phyloP scores from a whole-genome alignment of 2,888 invertebrate species.

The Drosophila borealis region DNA sequence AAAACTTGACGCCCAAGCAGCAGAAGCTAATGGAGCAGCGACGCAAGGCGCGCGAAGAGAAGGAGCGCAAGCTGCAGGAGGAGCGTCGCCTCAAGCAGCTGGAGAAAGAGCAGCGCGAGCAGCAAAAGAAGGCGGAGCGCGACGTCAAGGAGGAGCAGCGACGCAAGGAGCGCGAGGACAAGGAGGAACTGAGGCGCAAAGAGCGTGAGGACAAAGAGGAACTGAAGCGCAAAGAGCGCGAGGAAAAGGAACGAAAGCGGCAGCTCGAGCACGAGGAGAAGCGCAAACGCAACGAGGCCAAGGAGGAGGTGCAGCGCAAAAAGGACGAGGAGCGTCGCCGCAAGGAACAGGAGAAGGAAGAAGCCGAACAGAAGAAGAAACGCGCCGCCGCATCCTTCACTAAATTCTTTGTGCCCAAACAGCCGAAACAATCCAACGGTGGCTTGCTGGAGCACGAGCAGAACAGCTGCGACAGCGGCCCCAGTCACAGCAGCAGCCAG shows the following conservation, averaged over 20 bases:
- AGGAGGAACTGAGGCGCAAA: conserved; percentile 84
- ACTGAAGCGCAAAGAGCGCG: conserved; percentile 80
- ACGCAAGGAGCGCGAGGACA: conserved; percentile 85
- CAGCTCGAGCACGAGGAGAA: conserved; percentile 83
- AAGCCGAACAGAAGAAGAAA: conserved; percentile 90
- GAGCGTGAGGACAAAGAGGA: conserved; percentile 83
- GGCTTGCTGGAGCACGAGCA: conserved; percentile 74
- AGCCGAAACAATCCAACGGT: conserved; percentile 74
- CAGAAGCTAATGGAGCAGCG: conserved; percentile 72
- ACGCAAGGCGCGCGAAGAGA: conserved; percentile 81
- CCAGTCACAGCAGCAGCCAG: conserved; percentile 42
- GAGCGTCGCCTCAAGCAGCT: conserved; percentile 83
- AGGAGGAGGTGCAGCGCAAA: conserved; percentile 81
- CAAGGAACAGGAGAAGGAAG: conserved; percentile 89
- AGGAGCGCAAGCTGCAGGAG: conserved; percentile 85
- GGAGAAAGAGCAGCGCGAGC: conserved; percentile 81
- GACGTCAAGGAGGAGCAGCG: conserved; percentile 85
- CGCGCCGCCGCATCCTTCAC: conserved; percentile 92
- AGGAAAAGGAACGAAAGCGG: conserved; percentile 82
- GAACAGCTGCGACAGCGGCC: conserved; percentile 53
- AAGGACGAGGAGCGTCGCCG: conserved; percentile 85
- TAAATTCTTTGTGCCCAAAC: conserved; percentile 90
- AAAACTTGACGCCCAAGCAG: conserved; percentile 80
- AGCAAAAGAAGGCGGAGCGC: conserved; percentile 82
- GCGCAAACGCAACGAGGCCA: conserved; percentile 84